Evolutionary conservation across 2,113 vertebrate species (phyloP), one percentile per base, ranked within the genome.

Genomic region (Ibidorhyncha struthersii): DNA sequence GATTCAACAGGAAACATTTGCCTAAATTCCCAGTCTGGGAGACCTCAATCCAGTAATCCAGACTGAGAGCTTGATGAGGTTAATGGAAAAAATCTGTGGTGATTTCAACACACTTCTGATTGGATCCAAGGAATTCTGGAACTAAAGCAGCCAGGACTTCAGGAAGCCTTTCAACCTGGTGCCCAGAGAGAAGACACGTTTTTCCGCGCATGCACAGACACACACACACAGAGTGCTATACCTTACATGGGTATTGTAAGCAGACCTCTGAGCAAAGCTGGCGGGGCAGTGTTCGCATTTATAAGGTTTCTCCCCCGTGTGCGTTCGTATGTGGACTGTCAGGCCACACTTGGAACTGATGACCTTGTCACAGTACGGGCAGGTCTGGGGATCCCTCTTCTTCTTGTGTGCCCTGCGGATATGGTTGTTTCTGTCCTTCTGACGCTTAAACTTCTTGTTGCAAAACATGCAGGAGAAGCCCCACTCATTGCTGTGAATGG

Each of bases 261-360:
- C 87, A 56, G 98, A 97, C 27, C 93, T 91, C 91, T 96, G 98
- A 41, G 97, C 49, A 47, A 98, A 98, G 90, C 95, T 90, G 78
- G 96, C 82, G 0, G 96, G 67, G 80, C 98, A 98, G 59, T 0
- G 70, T 3, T 83, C 26, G 5, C 96, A 97, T 25, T 40, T 55
- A 21, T 93, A 98, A 8, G 94, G 97, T 32, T 97, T 93, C 47
- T 98, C 94, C 18, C 91, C 47, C 0, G 69, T 83, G 78, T 95
- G 96, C 0, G 83, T 96, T 62, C 55, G 76, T 16, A 96, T 21
- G 81, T 97, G 96, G 65, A 80, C 66, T 0, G 77, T 83, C 30
- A 97, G 87, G 34, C 96, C 70, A 0, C 90, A 91, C 82, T 96
- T 85, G 69, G 98, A 97, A 38, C 97, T 58, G 85, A 96, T 15